phyloP scores from a whole-genome alignment of 2,797 vertebrate genomes.

The Arrhamphus sclerolepis region DNA sequence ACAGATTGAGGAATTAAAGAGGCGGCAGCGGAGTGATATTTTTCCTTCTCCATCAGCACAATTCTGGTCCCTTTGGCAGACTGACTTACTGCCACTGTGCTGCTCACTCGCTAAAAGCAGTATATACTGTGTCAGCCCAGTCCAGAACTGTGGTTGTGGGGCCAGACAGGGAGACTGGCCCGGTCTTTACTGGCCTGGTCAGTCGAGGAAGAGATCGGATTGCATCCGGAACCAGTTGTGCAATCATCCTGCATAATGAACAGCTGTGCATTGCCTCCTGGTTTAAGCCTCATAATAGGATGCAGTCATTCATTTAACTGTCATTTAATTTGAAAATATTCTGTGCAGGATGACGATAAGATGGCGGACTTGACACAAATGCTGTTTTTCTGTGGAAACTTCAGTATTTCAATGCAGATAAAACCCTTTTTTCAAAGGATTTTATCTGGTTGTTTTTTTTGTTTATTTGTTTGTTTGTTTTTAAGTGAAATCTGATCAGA shows the following conservation, averaged over 20 bases:
- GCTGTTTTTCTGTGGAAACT: slow-evolving; percentile 29
- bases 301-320: slow-evolving; percentile 25
- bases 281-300: not conserved
- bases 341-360: slow-evolving; percentile 21
- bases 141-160: slow-evolving; percentile 64
- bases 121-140: slow-evolving; percentile 31
- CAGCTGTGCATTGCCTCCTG: slow-evolving; percentile 15
- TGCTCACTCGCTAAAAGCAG: slow-evolving; percentile 46
- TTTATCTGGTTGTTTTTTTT: slow-evolving; percentile 18
- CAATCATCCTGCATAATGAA: slow-evolving; percentile 13
- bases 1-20: slow-evolving; percentile 28
- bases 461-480: not conserved
- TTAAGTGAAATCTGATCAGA: slow-evolving; percentile 18
- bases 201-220: slow-evolving; percentile 32
- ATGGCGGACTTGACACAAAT: slow-evolving; percentile 43
- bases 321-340: slow-evolving; percentile 29
- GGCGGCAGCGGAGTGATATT: slow-evolving; percentile 8
- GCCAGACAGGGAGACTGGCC: slow-evolving; percentile 60
- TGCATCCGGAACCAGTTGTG: slow-evolving; percentile 32
- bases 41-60: slow-evolving; percentile 70
- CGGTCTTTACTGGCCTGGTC: slow-evolving; percentile 30
- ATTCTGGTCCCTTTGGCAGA: slow-evolving; percentile 65
- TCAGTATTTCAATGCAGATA: slow-evolving; percentile 9
- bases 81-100: slow-evolving; percentile 38
- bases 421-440: slow-evolving; percentile 2